Base-by-base conservation (phyloP, 2,888 invertebrate species). In the Drosophila borealis region DNA sequence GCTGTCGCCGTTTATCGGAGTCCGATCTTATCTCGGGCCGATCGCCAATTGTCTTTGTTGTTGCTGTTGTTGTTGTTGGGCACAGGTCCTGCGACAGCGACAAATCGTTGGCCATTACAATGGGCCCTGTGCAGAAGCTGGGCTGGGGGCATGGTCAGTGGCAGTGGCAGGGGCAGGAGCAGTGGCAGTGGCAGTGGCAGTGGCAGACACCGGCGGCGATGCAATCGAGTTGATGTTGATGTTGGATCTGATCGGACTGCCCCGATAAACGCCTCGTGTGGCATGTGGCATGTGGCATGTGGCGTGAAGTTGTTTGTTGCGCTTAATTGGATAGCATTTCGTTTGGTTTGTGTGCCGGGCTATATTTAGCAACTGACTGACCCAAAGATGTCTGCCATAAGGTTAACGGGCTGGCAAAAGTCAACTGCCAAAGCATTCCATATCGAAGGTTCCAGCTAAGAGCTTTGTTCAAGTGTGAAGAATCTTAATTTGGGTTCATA, bases 31-130 rank as follows among this genome's bases (percentile, higher is more conserved):
- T 89, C 88, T 65, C 41, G 21, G 6, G 41, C 50, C 77, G 76
- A 85, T 87, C 90, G 78, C 63, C 78, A 75, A 80, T 89, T 89
- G 81, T 82, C 68, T 69, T 85, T 85, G 72, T 78, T 45, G 77
- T 50, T 37, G 51, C 17, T 9, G 39, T 17, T 36, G 84, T 82
- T 68, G 76, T 85, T 80, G 73, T 78, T 29, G 75, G 80, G 80
- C 82, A 59, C 48, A 78, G 81, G 81, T 56, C 82, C 88, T 81
- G 60, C 70, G 89, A 90, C 90, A 90, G 78, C 90, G 91, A 90
- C 91, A 90, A 90, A 90, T 90, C 90, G 86, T 78, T 81, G 78
- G 81, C 79, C 84, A 90, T 90, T 90, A 91, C 90, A 84, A 78
- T 76, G 71, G 63, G 17, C 21, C 14, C 21, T 54, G 46, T 62